Conservation (phyloP, 2,113 vertebrate species). For the Corythoichthys haematopterus region DNA sequence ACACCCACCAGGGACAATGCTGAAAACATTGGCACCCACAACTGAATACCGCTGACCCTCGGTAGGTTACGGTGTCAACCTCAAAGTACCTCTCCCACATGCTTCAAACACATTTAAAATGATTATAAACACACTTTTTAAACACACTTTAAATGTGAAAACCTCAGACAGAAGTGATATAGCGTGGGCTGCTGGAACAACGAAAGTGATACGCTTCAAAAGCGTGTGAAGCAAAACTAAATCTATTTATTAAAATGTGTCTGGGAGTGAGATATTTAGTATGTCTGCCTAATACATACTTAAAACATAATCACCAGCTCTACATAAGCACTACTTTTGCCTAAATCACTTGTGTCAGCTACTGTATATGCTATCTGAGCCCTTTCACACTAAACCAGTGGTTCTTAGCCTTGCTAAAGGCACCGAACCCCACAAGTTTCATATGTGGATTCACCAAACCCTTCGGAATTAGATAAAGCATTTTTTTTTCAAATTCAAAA, state of each 20-base stretch:
- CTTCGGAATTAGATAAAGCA: too few species aligned
- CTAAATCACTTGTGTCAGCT: too few species aligned
- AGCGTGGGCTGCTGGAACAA: not conserved
- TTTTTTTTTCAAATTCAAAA: too few species aligned
- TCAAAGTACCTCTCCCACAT: not conserved
- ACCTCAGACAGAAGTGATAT: not conserved
- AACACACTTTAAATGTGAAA: not conserved
- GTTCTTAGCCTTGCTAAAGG: too few species aligned
- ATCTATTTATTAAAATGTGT: not conserved
- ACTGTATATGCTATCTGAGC: too few species aligned
- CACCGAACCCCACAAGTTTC: too few species aligned
- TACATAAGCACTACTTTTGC: too few species aligned
- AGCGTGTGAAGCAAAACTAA: not conserved
- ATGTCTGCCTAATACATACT: not conserved
- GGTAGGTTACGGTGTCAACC: not conserved
- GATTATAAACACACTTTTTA: not conserved
- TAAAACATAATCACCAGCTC: too few species aligned
- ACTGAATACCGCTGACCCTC: not conserved
- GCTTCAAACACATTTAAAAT: not conserved
- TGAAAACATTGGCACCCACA: not conserved
- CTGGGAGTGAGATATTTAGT: not conserved
- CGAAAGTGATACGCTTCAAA: not conserved
- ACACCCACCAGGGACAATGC: not conserved
- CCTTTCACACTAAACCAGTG: too few species aligned
- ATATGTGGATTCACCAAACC: too few species aligned